phyloP scores from a whole-genome alignment of 2,888 invertebrate genomes.

The Synergus japonicus region DNA sequence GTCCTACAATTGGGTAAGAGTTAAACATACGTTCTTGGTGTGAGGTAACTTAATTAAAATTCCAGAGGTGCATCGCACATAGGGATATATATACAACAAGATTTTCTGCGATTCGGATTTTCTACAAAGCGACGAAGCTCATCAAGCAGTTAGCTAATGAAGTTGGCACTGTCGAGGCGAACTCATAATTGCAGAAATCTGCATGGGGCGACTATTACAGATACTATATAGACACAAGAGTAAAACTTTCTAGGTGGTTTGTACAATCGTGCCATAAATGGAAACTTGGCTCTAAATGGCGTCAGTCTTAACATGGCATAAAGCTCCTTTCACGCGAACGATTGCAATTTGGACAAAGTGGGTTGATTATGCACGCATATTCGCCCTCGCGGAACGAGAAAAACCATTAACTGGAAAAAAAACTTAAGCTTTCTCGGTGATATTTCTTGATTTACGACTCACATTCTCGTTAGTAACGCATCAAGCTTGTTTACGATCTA shows the following conservation, averaged over 20 bases:
- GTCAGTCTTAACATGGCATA: conserved; percentile 56
- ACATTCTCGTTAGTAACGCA: neutral
- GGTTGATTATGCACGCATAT: conserved; percentile 41
- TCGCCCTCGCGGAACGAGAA: conserved; percentile 7
- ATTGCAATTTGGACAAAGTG: conserved; percentile 54
- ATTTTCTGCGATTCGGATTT: conserved; percentile 14
- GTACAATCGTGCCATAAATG: conserved; percentile 35
- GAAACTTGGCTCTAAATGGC: conserved; percentile 56
- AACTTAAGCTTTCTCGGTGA: neutral
- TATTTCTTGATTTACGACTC: conserved; percentile 5
- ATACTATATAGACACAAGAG: conserved; percentile 7
- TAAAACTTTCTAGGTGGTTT: conserved; percentile 29
- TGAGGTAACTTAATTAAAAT: conserved; percentile 28
- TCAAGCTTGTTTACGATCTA: neutral
- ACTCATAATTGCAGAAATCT: conserved; percentile 36
- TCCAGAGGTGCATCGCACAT: neutral
- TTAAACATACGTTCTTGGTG: neutral
- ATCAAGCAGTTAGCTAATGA: conserved; percentile 36
- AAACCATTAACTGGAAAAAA: neutral
- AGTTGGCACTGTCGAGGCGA: conserved; percentile 9
- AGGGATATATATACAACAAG: conserved; percentile 7
- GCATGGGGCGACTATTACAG: neutral
- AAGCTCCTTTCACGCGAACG: conserved; percentile 65
- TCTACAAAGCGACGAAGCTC: conserved; percentile 28
- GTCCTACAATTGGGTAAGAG: conserved; percentile 1